These are phyloP conservation scores for Hirtodrosophila alboralis DNA, from an alignment of 2,888 invertebrate genomes.

Conservation along the genomic window DNA sequence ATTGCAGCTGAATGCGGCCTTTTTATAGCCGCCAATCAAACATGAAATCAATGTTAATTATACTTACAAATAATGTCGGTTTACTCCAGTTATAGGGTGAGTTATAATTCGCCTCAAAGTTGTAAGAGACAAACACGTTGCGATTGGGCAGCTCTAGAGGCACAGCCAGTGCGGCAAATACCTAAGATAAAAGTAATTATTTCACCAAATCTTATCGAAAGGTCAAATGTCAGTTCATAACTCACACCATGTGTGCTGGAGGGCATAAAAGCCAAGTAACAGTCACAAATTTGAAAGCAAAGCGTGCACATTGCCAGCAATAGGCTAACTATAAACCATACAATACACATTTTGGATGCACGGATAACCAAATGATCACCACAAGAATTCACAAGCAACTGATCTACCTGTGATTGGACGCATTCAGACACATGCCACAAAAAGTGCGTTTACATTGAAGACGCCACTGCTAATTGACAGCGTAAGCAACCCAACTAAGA, in stretches of 20 bases:
- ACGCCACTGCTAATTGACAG: slow-evolving; percentile 46
- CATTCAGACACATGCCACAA: slow-evolving; percentile 1
- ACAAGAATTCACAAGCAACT: slow-evolving; percentile 40
- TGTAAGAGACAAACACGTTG: slow-evolving; percentile 89
- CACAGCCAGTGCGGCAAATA: slow-evolving; percentile 89
- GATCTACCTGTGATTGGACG: slow-evolving; percentile 10
- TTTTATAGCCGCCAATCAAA: slow-evolving; percentile 46
- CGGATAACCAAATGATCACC: slow-evolving; percentile 8
- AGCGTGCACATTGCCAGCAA: slow-evolving; percentile 20
- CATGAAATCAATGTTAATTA: slow-evolving; percentile 6
- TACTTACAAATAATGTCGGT: slow-evolving; percentile 78
- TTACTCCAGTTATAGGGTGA: slow-evolving; percentile 85
- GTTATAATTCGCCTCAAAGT: slow-evolving; percentile 89
- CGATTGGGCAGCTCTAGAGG: slow-evolving; percentile 89
- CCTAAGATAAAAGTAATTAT: slow-evolving; percentile 83
- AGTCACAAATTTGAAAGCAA: slow-evolving; percentile 9
- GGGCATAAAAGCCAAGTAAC: slow-evolving; percentile 74
- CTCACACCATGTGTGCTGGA: slow-evolving; percentile 82
- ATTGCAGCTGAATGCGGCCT: slow-evolving; percentile 36
- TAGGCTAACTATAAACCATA: slow-evolving; percentile 1
- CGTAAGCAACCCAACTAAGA: slow-evolving; percentile 27
- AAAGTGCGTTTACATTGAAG: slow-evolving; percentile 37
- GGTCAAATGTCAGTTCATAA: slow-evolving; percentile 13
- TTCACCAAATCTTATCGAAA: too few species aligned
- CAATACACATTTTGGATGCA: slow-evolving; percentile 27